Evolutionary conservation across 1,140 invertebrate genomes (phyloP).

Genomic region (Drosophila ercepeae): DNA sequence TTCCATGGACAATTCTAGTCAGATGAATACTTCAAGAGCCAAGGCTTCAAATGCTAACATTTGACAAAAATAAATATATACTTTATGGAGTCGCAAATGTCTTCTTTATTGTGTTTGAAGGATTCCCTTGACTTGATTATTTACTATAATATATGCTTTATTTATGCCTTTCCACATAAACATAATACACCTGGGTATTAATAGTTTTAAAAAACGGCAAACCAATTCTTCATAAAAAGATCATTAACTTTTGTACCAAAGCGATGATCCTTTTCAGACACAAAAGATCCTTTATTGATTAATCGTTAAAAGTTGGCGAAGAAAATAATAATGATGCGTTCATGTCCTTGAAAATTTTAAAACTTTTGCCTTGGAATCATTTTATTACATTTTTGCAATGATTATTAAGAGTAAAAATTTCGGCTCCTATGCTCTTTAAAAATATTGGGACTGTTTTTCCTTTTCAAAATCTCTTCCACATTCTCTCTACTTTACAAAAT

Average conservation of each 20-base stretch:
- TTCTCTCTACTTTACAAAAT: not conserved
- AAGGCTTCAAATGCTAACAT: no score
- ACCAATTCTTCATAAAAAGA: slow-evolving; percentile 9
- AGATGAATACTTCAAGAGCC: no score
- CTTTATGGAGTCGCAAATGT: no score
- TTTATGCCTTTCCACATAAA: no score
- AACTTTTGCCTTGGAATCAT: slow-evolving; percentile 32
- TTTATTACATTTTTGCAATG: slow-evolving; percentile 33
- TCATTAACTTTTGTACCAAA: slow-evolving; percentile 35
- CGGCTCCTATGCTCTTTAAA: slow-evolving; percentile 5
- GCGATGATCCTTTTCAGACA: slow-evolving; percentile 1
- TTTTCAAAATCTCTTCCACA: slow-evolving; percentile 4
- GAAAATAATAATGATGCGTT: slow-evolving; percentile 6
- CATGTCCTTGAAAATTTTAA: slow-evolving; percentile 40
- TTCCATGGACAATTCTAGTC: no score
- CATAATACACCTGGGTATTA: not conserved
- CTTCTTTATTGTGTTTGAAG: no score
- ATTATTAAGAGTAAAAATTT: slow-evolving; percentile 52
- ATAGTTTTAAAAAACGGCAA: not conserved
- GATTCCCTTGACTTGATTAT: no score
- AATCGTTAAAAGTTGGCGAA: slow-evolving; percentile 26
- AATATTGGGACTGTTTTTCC: not conserved
- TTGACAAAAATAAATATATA: no score
- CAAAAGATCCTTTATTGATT: slow-evolving; percentile 28
- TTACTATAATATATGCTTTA: no score